Evolutionary conservation across 2,113 vertebrate genomes (phyloP), one percentile per base, ranked within the genome.

Genomic region (Callospermophilus lateralis): DNA sequence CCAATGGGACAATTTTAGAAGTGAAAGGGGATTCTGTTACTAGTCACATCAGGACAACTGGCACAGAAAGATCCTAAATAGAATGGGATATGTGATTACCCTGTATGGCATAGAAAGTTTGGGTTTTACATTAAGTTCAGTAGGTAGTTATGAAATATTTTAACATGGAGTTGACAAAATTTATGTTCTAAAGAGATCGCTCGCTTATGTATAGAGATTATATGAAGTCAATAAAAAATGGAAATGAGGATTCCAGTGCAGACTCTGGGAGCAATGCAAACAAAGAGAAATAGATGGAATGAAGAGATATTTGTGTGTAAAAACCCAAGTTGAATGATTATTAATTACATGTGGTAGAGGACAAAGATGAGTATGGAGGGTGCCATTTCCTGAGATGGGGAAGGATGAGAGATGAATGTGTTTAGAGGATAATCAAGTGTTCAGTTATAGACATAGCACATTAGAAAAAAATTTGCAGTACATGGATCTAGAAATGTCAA

Each of bases 241-340:
- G 24, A 78, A 95, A 79, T 87, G 22, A 87, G 86, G 6, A 78
- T 61, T 39, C 3, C 26, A 63, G 24, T 73, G 65, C 90, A 26
- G 42, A 84, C 12, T 65, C 22, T 89, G 42, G 22, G 48, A 0
- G 15, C 48, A 48, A 45, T 87, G 63, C 34, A 58, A 74, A 83
- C 55, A 58, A 78, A 34, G 58, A 55, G 9, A 76, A 83, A 24
- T 30, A 76, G 39, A 73, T 53, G 48, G 48, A 80, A 83, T 61
- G 32, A 76, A 88, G 48, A 39, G 12, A 55, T 37, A 24, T 48
- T 84, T 95, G 91, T 85, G 1, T 70, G n/a, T 55, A 4, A 93
- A 67, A 42, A 24, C 79, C 74, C 55, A 26, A 63, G 28, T 19
- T 13, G 80, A 67, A 48, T 65, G 34, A 11, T 77, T 80, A 48